These are phyloP conservation scores for Anguilla pacifica DNA, from an alignment of 2,797 vertebrate species.

Conservation along the genomic window DNA sequence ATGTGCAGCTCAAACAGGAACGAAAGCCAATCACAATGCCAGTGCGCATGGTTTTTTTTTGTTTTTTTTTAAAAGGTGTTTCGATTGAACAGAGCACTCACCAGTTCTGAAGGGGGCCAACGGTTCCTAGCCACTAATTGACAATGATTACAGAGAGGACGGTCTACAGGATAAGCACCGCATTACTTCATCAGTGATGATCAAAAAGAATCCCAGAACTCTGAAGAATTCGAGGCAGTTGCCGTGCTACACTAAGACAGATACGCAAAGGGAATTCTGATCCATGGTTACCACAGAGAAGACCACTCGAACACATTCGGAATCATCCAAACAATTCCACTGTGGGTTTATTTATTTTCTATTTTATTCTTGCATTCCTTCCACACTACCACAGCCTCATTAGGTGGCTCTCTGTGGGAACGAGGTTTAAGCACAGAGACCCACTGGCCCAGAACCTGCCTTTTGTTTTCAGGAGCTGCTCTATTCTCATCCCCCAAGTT, in stretches of 20 bases:
- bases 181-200: too few relatives aligned
- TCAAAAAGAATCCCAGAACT: neutral
- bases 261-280: neutral
- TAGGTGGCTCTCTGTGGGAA: neutral
- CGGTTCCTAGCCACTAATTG: neutral
- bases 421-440: neutral
- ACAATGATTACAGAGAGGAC: neutral
- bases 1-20: too few relatives aligned
- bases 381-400: neutral
- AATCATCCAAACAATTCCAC: neutral
- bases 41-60: neutral
- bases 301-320: neutral
- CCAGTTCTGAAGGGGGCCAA: neutral
- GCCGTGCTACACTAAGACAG: neutral
- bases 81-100: neutral
- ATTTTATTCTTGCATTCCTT: neutral
- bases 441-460: neutral
- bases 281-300: neutral
- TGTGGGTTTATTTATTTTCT: neutral
- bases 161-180: neutral
- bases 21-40: neutral
- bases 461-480: neutral
- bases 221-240: neutral
- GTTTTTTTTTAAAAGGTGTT: neutral
- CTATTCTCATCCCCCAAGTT: slow-evolving; percentile 13